Evolutionary conservation across 2,797 vertebrate genomes (phyloP).

Genomic region (Carcharodon carcharias): DNA sequence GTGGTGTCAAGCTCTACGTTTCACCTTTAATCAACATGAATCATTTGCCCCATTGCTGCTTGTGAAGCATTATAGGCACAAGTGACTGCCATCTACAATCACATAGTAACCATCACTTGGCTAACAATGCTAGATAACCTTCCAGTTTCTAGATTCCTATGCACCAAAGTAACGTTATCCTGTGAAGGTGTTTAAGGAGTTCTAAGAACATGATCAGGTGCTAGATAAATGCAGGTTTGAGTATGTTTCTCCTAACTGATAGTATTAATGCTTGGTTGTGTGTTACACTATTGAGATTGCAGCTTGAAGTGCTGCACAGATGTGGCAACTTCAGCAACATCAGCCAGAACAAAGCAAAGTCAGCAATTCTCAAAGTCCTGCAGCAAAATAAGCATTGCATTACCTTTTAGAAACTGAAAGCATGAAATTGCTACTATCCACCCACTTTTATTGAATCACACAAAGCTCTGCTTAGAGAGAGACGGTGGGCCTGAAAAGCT

Average conservation of each 20-base stretch:
- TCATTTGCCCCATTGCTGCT: neutral
- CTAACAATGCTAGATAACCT: neutral
- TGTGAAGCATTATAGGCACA: neutral
- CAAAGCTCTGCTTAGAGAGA: neutral
- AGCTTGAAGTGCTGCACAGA: neutral
- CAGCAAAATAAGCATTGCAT: neutral
- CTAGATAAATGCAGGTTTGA: neutral
- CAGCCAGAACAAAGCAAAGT: neutral
- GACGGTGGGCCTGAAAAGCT: neutral
- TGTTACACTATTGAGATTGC: neutral
- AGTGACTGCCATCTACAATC: neutral
- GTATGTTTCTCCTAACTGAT: neutral
- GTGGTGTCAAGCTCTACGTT: neutral
- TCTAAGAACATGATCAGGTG: neutral
- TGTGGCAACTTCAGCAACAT: neutral
- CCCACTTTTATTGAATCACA: neutral
- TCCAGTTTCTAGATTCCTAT: neutral
- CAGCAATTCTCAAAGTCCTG: neutral
- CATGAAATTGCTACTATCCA: neutral
- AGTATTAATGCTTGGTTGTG: neutral
- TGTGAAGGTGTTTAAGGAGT: neutral
- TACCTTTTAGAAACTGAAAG: neutral
- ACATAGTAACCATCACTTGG: neutral
- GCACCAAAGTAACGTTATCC: neutral
- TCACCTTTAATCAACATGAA: neutral